Evolutionary conservation across 2,113 vertebrate genomes (phyloP).

Genomic region (Myocastor coypus): DNA sequence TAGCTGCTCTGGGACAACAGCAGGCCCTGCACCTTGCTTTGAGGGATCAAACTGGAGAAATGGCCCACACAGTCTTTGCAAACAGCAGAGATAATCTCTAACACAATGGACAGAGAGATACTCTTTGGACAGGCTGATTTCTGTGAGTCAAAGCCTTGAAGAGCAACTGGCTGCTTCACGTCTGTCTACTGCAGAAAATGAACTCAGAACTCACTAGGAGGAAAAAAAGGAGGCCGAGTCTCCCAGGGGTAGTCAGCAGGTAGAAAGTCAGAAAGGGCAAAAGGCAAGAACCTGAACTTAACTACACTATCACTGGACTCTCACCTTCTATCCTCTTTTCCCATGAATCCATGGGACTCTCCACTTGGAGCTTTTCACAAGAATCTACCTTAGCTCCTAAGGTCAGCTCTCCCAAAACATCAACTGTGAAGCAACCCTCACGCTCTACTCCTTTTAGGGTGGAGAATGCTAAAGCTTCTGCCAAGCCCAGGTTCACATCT

Average conservation of each 20-base stretch:
- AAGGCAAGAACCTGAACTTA: background rate
- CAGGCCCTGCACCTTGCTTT: background rate
- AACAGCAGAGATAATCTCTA: background rate
- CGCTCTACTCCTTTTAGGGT: background rate
- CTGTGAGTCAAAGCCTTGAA: background rate
- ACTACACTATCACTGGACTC: background rate
- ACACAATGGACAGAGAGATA: background rate
- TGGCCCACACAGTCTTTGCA: background rate
- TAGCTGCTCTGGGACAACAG: background rate
- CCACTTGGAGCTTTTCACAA: background rate
- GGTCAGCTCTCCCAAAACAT: background rate
- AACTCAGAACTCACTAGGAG: background rate
- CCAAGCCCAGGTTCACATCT: background rate
- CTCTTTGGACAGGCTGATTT: background rate
- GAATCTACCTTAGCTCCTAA: background rate
- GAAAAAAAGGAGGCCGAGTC: no score
- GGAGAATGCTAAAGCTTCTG: background rate
- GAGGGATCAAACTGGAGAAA: background rate
- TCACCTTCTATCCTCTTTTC: background rate
- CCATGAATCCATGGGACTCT: background rate
- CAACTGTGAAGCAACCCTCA: background rate
- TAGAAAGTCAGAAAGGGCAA: background rate
- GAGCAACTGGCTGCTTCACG: accelerated
- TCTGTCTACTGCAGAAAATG: background rate
- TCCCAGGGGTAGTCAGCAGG: background rate